phyloP scores from a whole-genome alignment of 2,797 vertebrate genomes.

The Sebastes iracundus region DNA sequence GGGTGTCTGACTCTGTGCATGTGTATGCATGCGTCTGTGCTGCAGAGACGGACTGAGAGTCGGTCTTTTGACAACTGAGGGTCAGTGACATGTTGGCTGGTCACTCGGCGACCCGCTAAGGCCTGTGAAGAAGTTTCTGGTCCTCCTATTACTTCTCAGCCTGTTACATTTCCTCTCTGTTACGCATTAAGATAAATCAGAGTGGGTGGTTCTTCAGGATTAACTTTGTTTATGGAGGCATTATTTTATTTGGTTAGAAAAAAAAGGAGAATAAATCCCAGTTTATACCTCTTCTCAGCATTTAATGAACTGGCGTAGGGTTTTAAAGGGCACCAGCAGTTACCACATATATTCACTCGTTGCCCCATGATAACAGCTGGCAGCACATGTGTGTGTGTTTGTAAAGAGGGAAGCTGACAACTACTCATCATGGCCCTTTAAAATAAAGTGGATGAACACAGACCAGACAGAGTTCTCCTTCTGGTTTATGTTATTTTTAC shows the following conservation, averaged over 20 bases:
- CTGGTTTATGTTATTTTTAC: slow-evolving; percentile 68
- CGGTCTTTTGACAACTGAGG: slow-evolving; percentile 8
- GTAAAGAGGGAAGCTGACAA: slow-evolving; percentile 53
- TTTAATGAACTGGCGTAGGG: slow-evolving; percentile 38
- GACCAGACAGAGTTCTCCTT: slow-evolving; percentile 51
- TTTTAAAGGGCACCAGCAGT: slow-evolving; percentile 41
- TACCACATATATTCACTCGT: slow-evolving; percentile 55
- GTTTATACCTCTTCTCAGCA: slow-evolving; percentile 23
- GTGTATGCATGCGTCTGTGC: slow-evolving; percentile 47
- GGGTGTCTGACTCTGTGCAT: slow-evolving; percentile 55
- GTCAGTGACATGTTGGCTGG: slow-evolving; percentile 40
- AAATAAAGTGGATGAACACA: slow-evolving; percentile 69
- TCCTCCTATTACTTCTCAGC: slow-evolving; percentile 23
- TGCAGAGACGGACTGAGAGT: slow-evolving; percentile 22
- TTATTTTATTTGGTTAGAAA: slow-evolving; percentile 17
- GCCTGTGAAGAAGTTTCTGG: slow-evolving; percentile 17
- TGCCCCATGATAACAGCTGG: slow-evolving; percentile 51
- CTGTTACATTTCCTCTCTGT: slow-evolving; percentile 6
- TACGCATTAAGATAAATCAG: slow-evolving; percentile 2
- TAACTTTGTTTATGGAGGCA: slow-evolving; percentile 29
- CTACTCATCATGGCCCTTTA: slow-evolving; percentile 67
- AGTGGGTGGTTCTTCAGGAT: not conserved
- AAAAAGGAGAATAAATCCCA: slow-evolving; percentile 2
- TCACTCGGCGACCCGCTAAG: slow-evolving; percentile 40
- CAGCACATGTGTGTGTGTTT: slow-evolving; percentile 46